phyloP scores from a whole-genome alignment of 2,797 vertebrate species.

The Borostomias antarcticus region DNA sequence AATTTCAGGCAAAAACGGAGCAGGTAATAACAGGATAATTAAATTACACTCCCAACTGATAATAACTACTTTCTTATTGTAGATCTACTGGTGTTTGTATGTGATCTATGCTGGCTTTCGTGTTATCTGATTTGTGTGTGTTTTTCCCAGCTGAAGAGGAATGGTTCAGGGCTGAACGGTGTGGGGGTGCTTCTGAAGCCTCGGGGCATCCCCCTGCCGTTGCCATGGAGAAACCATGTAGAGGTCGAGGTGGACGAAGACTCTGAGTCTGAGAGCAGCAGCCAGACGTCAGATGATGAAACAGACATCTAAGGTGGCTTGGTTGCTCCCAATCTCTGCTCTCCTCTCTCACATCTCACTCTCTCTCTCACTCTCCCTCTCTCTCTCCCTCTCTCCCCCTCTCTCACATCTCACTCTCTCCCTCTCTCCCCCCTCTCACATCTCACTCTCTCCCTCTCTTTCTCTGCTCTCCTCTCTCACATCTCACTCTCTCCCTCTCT shows the following conservation, averaged over 20 bases:
- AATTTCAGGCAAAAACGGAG: constrained; percentile 88
- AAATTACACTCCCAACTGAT: neutral
- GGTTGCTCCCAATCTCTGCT: constrained; percentile 22
- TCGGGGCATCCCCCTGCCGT: constrained; percentile 68
- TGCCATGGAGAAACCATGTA: constrained; percentile 83
- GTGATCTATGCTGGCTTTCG: neutral
- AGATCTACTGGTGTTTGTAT: neutral
- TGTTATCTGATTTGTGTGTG: neutral
- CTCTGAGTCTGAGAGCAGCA: constrained; percentile 85
- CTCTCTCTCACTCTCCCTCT: constrained; percentile 1
- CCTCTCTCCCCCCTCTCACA: constrained; percentile 20
- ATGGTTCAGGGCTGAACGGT: constrained; percentile 82
- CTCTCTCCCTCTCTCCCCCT: constrained; percentile 24
- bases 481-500: constrained; percentile 22
- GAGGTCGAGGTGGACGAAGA: constrained; percentile 79
- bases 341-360: constrained; percentile 23
- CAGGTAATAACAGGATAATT: constrained; percentile 70
- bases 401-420: constrained; percentile 18
- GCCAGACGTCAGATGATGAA: constrained; percentile 85
- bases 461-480: too few species aligned
- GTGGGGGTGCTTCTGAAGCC: constrained; percentile 76
- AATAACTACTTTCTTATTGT: neutral
- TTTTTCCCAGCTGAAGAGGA: constrained; percentile 80
- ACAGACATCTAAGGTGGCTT: constrained; percentile 56
- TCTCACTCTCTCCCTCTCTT: constrained; percentile 12